Evolutionary conservation across 1,140 invertebrate species (phyloP), one percentile per base, ranked within the genome.

Genomic region (Tribolium castaneum): DNA sequence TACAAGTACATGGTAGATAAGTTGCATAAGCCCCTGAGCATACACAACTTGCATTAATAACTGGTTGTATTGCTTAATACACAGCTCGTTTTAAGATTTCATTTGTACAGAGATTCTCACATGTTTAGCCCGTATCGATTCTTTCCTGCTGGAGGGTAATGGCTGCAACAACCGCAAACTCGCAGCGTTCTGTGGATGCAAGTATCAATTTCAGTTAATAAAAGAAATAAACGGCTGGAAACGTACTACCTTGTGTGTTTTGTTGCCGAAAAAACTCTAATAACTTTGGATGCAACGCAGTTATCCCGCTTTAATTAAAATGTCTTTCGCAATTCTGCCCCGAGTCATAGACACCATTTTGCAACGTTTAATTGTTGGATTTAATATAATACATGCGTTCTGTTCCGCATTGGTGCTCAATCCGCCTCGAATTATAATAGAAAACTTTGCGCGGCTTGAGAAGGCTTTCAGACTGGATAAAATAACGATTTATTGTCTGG

Each of bases 1-100:
- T 78, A 34, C 56, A 75, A 75, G 70, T 54, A 72, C 79, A 75
- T 71, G 70, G n/a, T 50, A 75, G 79, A 80, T 80, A 80, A 78
- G 76, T 78, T 75, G 52, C 72, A 71, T 62, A 78, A 78, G 56
- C 70, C 72, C 75, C 10, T 16, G 54, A 50, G 56, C 49, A 78
- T 70, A 80, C 79, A 59, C 25, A 80, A 78, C 76, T 75, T 71
- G 72, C 73, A 80, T 80, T 74, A 71, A 80, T 73, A 80, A 77
- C 70, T 78, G 52, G 12, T 72, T 73, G 35, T 49, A 62, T 10
- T 77, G 39, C 62, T 70, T 70, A 22, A 54, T 39, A 66, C 30
- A 66, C 59, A 35, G 59, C 59, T 34, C 59, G 59, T 66, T 66
- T 66, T 66, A 66, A 66, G 59, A 66, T 66, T 66, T 66, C 59